These are phyloP conservation scores for Ceratitis capitata DNA, from an alignment of 1,140 invertebrate species.

Conservation along the genomic window DNA sequence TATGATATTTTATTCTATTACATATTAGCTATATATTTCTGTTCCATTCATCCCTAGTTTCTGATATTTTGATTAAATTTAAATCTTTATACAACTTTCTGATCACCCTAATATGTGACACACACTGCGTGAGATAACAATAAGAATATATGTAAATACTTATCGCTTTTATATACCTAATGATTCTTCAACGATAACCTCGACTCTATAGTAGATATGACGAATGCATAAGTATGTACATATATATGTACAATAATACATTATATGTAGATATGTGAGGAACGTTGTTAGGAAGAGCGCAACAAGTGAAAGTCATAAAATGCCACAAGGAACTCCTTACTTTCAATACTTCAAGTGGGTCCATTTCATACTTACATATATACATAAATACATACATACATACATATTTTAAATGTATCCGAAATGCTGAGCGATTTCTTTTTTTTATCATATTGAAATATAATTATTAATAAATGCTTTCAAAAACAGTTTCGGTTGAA, in stretches of 20 bases:
- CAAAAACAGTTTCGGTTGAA: not conserved
- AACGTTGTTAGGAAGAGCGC: not conserved
- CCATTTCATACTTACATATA: not conserved
- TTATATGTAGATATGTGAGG: too few relatives aligned
- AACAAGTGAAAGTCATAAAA: slow-evolving; percentile 3
- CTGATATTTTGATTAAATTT: too few relatives aligned
- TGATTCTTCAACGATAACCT: slow-evolving; percentile 37
- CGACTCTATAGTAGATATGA: not conserved
- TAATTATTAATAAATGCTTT: too few relatives aligned
- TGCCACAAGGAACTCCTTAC: not conserved
- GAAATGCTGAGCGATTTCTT: too few relatives aligned
- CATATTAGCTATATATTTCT: too few relatives aligned
- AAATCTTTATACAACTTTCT: too few relatives aligned
- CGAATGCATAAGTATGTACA: not conserved
- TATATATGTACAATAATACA: too few relatives aligned
- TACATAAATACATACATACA: not conserved
- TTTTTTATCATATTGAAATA: too few relatives aligned
- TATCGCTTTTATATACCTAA: slow-evolving; percentile 37
- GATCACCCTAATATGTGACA: not conserved
- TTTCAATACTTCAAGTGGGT: slow-evolving; percentile 4
- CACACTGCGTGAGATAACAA: not conserved
- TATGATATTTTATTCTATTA: too few relatives aligned
- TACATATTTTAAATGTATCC: not conserved
- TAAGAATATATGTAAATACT: not conserved
- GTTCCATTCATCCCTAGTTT: too few relatives aligned